Base-by-base conservation (phyloP, 2,113 vertebrate species). In the Gallinago paraguaiae region DNA sequence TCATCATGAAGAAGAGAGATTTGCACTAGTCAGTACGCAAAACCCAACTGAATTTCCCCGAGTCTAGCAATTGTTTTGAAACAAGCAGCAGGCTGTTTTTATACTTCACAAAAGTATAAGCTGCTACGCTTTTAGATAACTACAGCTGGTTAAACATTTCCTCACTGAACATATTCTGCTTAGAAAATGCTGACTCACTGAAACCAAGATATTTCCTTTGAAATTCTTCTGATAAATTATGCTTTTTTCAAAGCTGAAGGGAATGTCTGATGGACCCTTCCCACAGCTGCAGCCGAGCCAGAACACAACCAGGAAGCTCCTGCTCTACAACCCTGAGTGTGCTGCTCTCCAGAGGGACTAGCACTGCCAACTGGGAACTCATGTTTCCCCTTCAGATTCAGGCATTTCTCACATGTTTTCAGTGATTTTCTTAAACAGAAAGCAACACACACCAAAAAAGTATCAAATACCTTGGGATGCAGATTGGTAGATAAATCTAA, bases 391-490 rank as follows among this genome's bases (percentile, higher is more conserved):
- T 88, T 81, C 56, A 86, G 18, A 35, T 67, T 63, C 53, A 76
- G 64, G 37, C 24, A 22, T 45, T 69, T 82, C 83, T 94, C 12
- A 6, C 25, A 75, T 5, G 50, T 31, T 86, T 86, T 92, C 72
- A 95, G 78, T 8, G 10, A 91, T 50, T 87, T 57, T 53, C 31
- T 83, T 94, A 24, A 69, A 41, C 78, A 10, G 12, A 65, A 74
- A 82, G 65, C 19, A 91, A 67, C 31, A 22, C 54, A 61, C 82
- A 82, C 6, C 59, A 82, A 43, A 35, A 50, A 2, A 53, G 83
- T 11, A 91, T 54, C 24, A 86, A 89, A 82, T 99, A 99, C 99
- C 98, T 99, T 98, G 51, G 91, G 54, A 19, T 96, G 96, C 30
- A 96, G 51, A 82, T 84, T 95, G 93, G 95, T 97, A 88, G 96